These are phyloP conservation scores for Drosophila pseudoobscura DNA, from an alignment of 1,140 invertebrate genomes.

Conservation along the genomic window DNA sequence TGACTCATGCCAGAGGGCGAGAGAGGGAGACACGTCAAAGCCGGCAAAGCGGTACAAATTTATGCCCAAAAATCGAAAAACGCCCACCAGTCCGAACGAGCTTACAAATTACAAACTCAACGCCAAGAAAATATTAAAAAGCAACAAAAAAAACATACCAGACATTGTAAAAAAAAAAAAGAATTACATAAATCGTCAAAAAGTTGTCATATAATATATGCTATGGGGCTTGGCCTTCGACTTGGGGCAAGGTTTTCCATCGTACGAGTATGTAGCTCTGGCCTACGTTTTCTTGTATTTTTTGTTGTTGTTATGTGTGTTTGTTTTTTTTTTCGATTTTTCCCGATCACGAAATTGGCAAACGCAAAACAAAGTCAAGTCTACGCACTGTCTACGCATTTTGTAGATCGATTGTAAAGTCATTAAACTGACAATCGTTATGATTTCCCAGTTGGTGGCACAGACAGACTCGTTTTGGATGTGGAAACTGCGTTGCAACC, in stretches of 20 bases:
- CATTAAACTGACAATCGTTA: constrained; percentile 60
- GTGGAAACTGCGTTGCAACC: constrained; percentile 35
- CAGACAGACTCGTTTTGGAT: constrained; percentile 36
- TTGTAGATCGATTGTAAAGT: constrained; percentile 57
- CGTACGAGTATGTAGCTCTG: constrained; percentile 5
- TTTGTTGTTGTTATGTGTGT: neutral
- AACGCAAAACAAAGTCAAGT: constrained; percentile 32
- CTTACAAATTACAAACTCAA: constrained; percentile 44
- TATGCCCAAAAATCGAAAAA: constrained; percentile 38
- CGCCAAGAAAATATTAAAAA: neutral
- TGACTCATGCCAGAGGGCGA: constrained; percentile 33
- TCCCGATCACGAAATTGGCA: constrained; percentile 45
- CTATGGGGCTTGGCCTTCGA: constrained; percentile 48
- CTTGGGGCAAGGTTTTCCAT: constrained; percentile 39
- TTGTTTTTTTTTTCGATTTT: neutral
- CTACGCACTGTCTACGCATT: constrained; percentile 55
- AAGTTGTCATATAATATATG: constrained; percentile 52
- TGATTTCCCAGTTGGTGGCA: constrained; percentile 60
- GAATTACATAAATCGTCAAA: constrained; percentile 53
- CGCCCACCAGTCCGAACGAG: constrained; percentile 17
- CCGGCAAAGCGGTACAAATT: constrained; percentile 14
- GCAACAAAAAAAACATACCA: constrained; percentile 4
- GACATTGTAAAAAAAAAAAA: constrained; percentile 12
- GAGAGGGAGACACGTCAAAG: neutral
- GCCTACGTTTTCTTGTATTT: constrained; percentile 7